Evolutionary conservation across 2,888 invertebrate species (phyloP), one percentile per base, ranked within the genome.

Genomic region (Caenorhabditis auriculariae): DNA sequence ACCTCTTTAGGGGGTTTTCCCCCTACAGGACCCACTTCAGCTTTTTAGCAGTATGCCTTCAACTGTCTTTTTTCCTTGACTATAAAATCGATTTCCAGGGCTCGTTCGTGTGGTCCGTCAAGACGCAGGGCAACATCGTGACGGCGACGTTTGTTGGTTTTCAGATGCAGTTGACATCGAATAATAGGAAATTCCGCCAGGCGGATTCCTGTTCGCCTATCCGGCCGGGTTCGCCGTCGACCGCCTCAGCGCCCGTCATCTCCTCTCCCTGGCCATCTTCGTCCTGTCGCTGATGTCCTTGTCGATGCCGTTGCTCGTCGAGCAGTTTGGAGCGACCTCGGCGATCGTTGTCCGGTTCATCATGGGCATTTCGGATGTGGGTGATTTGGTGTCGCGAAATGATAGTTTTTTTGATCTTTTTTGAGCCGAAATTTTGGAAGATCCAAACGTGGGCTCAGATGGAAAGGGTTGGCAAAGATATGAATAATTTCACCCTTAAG

Each of bases 311-410:
- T 37, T 53, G 9, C 35, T 69, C 7, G 66, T 74, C 17, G 42
- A 38, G 2, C 28, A 43, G 15, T 50, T 64, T 17, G 74, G 72
- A 12, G 56, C 32, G 1, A 17, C 42, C n/a, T 60, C 70, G 9
- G 72, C 70, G 3, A 58, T 69, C 21, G 29, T 44, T 7, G 45
- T 54, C 24, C 52, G 75, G 19, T 71, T 76, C 24, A 3, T 74
- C 6, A 70, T 74, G 69, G 75, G 75, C 15, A 39, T 74, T 29
- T 65, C 69, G 26, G 75, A 75, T 44, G 62, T 66, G 27, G 32
- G 63, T 35, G 17, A 7, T 7, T n/a, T n/a, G n/a, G n/a, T n/a
- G 7, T 41, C 2, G 32, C 9, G 15, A 19, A 24, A 7, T 45
- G 29, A 5, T 9, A 47, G 17, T 9, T 28, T 41, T 9, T 41